phyloP scores from a whole-genome alignment of 2,113 vertebrate genomes.

The Sapayoa aenigma region DNA sequence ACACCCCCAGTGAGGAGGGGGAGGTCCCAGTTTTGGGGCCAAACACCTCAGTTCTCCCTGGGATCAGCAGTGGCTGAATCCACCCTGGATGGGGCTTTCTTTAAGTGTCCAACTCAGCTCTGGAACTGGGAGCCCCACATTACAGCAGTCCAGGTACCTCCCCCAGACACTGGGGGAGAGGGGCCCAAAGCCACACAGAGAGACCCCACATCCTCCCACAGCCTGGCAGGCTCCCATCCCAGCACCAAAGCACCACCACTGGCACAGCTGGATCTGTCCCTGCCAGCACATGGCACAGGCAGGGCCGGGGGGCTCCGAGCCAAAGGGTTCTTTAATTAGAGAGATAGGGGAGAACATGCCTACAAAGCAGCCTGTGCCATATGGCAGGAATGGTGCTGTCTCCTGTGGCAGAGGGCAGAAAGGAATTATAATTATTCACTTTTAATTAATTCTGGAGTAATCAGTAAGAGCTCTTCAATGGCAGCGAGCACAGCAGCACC shows the following conservation, averaged over 20 bases:
- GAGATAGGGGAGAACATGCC: accelerated
- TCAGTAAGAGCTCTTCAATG: not conserved
- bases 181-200: accelerated
- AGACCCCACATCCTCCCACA: not conserved
- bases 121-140: not conserved
- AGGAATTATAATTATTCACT: not conserved
- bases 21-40: accelerated
- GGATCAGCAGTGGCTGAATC: not conserved
- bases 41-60: not conserved
- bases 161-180: too few species aligned
- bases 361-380: not conserved
- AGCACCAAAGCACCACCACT: not conserved
- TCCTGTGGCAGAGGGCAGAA: not conserved
- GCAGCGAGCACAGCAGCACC: accelerated
- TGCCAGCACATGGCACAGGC: accelerated
- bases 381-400: not conserved
- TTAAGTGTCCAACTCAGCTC: not conserved
- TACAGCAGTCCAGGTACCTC: not conserved
- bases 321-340: not conserved
- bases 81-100: not conserved
- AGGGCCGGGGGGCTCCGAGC: not conserved
- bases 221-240: not conserved
- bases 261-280: not conserved
- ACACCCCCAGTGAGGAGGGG: too few species aligned
- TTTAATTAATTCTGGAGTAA: not conserved